Conservation (phyloP, 2,888 invertebrate species). For the Monochamus alternatus region DNA sequence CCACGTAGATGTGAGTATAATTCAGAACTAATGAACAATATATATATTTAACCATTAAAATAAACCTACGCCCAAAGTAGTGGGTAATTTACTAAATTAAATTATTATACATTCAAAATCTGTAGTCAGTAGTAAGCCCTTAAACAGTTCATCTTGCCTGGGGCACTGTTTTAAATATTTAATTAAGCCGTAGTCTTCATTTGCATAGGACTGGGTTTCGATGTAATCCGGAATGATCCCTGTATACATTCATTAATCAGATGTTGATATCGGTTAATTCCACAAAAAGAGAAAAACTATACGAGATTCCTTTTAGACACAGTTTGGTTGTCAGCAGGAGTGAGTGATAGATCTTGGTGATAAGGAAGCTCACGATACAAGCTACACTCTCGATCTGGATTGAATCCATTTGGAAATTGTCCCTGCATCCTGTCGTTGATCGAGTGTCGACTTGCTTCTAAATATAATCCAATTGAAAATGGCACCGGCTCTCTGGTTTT, state of each 20-base stretch:
- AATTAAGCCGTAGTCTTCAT: slow-evolving; percentile 56
- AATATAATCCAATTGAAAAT: slow-evolving; percentile 56
- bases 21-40: no score
- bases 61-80: not conserved
- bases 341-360: slow-evolving; percentile 55
- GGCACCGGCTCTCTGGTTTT: slow-evolving; percentile 43
- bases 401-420: slow-evolving; percentile 62
- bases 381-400: slow-evolving; percentile 53
- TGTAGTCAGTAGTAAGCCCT: slow-evolving; percentile 30
- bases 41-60: no score
- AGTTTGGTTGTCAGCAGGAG: slow-evolving; percentile 39
- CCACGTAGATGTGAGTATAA: no score
- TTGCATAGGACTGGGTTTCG: slow-evolving; percentile 53
- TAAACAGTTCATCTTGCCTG: slow-evolving; percentile 32
- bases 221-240: slow-evolving; percentile 48
- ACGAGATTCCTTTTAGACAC: slow-evolving; percentile 36
- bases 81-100: slow-evolving; percentile 28
- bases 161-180: slow-evolving; percentile 55
- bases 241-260: slow-evolving; percentile 49
- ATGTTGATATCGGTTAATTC: slow-evolving; percentile 38
- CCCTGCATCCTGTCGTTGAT: slow-evolving; percentile 61
- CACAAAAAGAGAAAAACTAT: slow-evolving; percentile 43
- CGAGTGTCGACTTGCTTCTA: slow-evolving; percentile 56
- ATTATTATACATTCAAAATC: slow-evolving; percentile 36
- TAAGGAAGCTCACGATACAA: slow-evolving; percentile 48